Conservation (phyloP, 2,888 invertebrate species). For the Megamerina dolium region DNA sequence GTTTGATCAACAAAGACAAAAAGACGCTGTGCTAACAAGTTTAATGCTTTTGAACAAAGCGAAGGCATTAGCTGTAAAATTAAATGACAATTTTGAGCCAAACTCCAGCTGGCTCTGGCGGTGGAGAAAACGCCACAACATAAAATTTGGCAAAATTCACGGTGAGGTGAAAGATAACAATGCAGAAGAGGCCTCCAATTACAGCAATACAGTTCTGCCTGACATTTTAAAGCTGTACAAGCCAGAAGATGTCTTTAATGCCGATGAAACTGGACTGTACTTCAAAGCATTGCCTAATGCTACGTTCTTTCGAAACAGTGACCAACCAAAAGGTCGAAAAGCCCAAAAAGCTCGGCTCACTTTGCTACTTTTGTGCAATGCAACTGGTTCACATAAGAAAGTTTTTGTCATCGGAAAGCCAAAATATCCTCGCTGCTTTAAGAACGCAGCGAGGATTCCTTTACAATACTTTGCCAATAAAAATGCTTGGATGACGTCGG, state of each 20-base stretch:
- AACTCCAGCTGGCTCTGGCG: no score
- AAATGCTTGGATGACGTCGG: conserved; percentile 18
- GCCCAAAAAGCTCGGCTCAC: conserved; percentile 14
- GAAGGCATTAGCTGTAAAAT: no score
- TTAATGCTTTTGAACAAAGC: no score
- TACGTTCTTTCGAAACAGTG: conserved; percentile 11
- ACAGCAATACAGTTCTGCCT: no score
- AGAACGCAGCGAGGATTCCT: conserved; percentile 12
- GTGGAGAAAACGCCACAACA: no score
- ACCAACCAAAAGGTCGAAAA: conserved; percentile 9
- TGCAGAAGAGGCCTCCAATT: no score
- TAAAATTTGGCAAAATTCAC: no score
- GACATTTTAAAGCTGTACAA: no score
- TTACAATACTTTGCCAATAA: conserved; percentile 17
- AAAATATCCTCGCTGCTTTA: conserved; percentile 15
- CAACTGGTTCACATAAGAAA: conserved; percentile 17
- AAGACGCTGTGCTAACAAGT: no score
- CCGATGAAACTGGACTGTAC: conserved; percentile 16
- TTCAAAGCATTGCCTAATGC: conserved; percentile 20
- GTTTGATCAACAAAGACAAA: no score
- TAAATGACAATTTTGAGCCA: no score
- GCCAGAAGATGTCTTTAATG: conserved; percentile 16
- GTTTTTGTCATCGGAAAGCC: conserved; percentile 17
- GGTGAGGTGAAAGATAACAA: no score
- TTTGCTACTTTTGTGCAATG: conserved; percentile 19